Conservation (phyloP, 2,113 vertebrate species). For the Leptobrachium ailaonicum region DNA sequence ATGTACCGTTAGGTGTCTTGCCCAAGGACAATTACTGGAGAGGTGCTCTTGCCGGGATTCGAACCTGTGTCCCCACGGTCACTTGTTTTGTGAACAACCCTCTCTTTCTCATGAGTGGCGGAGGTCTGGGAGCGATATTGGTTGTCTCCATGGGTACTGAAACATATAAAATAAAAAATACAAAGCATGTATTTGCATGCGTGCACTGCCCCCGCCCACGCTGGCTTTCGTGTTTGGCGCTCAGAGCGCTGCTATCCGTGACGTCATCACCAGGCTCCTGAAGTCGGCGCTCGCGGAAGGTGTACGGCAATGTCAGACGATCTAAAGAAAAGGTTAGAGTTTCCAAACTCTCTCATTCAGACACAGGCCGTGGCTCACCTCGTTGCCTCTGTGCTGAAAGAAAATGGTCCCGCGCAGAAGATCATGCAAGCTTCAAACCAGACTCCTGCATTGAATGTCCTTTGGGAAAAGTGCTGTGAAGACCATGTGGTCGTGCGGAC, state of each 20-base stretch:
- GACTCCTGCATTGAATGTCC: conserved; percentile 81
- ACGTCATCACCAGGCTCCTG: conserved; percentile 12
- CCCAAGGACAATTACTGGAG: too few relatives aligned
- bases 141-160: too few relatives aligned
- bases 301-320: conserved; percentile 71
- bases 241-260: not conserved
- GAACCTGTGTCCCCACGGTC: too few relatives aligned
- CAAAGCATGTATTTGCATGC: too few relatives aligned
- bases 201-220: not conserved
- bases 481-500: conserved; percentile 76
- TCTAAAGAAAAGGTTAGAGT: conserved; percentile 84
- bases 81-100: too few relatives aligned
- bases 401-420: conserved; percentile 73
- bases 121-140: too few relatives aligned
- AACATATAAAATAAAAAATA: too few relatives aligned
- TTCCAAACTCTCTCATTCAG: conserved; percentile 84
- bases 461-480: conserved; percentile 90
- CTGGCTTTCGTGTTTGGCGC: not conserved
- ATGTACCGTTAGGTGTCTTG: too few relatives aligned
- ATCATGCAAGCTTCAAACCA: conserved; percentile 75
- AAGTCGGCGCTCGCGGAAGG: conserved; percentile 1
- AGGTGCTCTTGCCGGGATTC: too few relatives aligned
- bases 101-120: too few relatives aligned
- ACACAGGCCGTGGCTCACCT: conserved; percentile 86
- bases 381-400: conserved; percentile 84